Base-by-base conservation (phyloP, 1,140 invertebrate genomes). In the Belonocnema kinseyi region DNA sequence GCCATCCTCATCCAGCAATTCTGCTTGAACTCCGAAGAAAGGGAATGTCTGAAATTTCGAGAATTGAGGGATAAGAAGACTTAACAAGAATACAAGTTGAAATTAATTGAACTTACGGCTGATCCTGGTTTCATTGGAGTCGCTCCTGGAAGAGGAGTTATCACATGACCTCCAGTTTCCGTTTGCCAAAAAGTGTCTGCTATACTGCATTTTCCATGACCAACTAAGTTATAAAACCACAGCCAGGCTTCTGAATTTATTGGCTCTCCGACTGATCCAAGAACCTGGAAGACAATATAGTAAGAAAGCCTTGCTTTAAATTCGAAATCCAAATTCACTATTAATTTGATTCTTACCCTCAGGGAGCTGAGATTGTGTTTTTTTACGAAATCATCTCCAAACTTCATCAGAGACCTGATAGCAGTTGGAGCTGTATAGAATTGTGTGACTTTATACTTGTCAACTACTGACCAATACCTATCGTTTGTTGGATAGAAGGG, bases 151-250 rank as follows among this genome's bases (percentile, higher is more conserved):
- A 99, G 90, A 46, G 98, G 97, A 56, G 98, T 99, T 3, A 99
- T 94, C 2, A 99, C 97, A 92, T 98, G 97, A 2, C 97, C 97
- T 12, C 98, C 98, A 26, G 98, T 99, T 93, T 99, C 98, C 1
- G 99, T 99, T 91, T 99, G 98, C 98, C 98, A 99, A 91, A 98
- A 99, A 1, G 99, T 99, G 86, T 99, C 99, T 0, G 97, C 97
- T 86, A 99, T 97, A 70, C 97, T 97, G 88, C 96, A 97, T 75
- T 93, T 94, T 70, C 94, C 93, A 74, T 94, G 93, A 7, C 98
- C 98, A 2, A 99, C 94, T 7, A 97, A 87, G 80, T 95, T 94
- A 90, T 99, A 96, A 90, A 99, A 99, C 99, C 98, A 99, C 16
- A 97, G 87, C 99, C 99, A 99, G 2, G 98, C 98, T 90, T 99